A percentile compares a stretch with the other conserved stretches of the same genome.
These are phyloP conservation scores for Mormyrus proboscirostris DNA, from an alignment of 2,797 vertebrate species.

Conservation along the genomic window DNA sequence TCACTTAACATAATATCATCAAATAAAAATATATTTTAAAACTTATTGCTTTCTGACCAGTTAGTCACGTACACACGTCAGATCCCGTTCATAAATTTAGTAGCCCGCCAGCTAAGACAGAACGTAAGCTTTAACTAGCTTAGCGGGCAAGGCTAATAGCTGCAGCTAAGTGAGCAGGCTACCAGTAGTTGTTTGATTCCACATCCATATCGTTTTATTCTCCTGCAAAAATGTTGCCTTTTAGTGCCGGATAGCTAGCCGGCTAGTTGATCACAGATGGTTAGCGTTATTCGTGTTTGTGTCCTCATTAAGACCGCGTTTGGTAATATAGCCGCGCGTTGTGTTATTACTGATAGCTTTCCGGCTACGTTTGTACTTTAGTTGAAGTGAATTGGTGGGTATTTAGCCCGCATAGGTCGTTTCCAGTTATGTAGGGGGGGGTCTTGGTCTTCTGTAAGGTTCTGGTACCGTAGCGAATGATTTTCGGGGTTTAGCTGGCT, in stretches of 20 bases:
- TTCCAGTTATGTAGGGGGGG: slow-evolving; percentile 8
- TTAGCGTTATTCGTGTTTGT: neutral
- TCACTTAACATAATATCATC: neutral
- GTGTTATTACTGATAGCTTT: neutral
- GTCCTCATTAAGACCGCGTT: neutral
- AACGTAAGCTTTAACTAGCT: slow-evolving; percentile 38
- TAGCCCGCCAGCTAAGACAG: neutral
- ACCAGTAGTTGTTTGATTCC: neutral
- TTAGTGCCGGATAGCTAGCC: slow-evolving; percentile 16
- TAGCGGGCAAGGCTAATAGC: slow-evolving; percentile 25
- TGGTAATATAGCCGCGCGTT: neutral
- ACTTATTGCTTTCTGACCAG: neutral
- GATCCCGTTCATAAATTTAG: neutral
- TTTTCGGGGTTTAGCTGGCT: neutral
- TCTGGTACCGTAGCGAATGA: neutral
- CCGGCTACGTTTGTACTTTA: neutral
- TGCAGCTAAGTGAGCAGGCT: neutral
- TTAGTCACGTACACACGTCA: neutral
- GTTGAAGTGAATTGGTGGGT: neutral
- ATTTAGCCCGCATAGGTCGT: neutral
- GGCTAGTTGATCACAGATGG: neutral
- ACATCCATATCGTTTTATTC: neutral
- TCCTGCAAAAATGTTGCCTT: neutral
- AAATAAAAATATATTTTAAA: neutral
- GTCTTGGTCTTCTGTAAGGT: neutral